These are phyloP conservation scores for Timandra comae DNA, from an alignment of 2,888 invertebrate genomes.

Conservation along the genomic window DNA sequence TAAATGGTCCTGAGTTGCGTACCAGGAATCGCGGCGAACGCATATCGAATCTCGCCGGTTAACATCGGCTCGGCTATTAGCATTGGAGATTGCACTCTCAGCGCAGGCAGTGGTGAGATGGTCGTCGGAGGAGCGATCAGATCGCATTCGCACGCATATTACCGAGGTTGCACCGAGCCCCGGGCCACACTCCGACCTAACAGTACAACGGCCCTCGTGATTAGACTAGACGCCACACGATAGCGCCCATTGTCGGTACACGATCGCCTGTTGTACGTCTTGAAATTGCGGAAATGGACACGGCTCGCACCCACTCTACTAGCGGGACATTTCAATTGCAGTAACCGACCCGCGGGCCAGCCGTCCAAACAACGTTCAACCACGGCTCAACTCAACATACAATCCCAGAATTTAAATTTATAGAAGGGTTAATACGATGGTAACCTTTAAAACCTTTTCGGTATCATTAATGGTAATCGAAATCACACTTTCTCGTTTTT, in stretches of 20 bases:
- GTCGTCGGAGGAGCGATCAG: slow-evolving; percentile 47
- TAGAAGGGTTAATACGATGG: slow-evolving; percentile 10
- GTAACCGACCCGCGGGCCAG: slow-evolving; percentile 45
- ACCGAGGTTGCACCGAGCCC: slow-evolving; percentile 44
- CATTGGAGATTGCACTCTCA: slow-evolving; percentile 39
- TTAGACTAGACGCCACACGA: slow-evolving; percentile 76
- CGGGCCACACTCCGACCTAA: slow-evolving; percentile 59
- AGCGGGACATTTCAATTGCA: slow-evolving; percentile 74
- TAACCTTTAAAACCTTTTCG: slow-evolving; percentile 14
- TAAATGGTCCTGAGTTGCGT: neutral
- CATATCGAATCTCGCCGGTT: slow-evolving; percentile 17
- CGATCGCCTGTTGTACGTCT: slow-evolving; percentile 70
- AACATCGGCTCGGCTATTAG: slow-evolving; percentile 40
- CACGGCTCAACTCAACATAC: slow-evolving; percentile 6
- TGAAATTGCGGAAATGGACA: slow-evolving; percentile 74
- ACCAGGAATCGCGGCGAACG: slow-evolving; percentile 1
- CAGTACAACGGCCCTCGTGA: slow-evolving; percentile 67
- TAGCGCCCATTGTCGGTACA: slow-evolving; percentile 73
- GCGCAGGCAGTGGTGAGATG: slow-evolving; percentile 27
- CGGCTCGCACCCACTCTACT: slow-evolving; percentile 63
- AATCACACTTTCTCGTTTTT: slow-evolving; percentile 33
- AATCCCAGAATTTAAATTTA: slow-evolving; percentile 10
- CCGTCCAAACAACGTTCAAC: slow-evolving; percentile 28
- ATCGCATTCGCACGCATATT: slow-evolving; percentile 75
- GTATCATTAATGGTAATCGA: slow-evolving; percentile 35